Percentiles rank a stretch among this genome's conserved stretches.
Evolutionary conservation across 1,140 invertebrate species (phyloP).

Genomic region (Ylistrum balloti): DNA sequence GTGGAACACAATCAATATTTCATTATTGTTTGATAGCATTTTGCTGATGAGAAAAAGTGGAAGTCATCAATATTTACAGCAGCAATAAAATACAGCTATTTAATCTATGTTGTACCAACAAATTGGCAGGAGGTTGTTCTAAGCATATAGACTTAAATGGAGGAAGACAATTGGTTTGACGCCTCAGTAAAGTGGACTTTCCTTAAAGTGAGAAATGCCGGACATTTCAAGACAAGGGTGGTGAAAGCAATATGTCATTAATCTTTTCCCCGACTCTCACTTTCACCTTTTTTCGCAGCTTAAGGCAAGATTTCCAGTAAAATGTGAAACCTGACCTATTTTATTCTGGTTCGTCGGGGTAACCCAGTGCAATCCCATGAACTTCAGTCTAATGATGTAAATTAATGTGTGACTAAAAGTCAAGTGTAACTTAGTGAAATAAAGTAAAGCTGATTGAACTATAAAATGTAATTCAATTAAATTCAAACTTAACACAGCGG

Average conservation of each 20-base stretch:
- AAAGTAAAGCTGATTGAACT: neutral
- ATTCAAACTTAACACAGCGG: too few species aligned
- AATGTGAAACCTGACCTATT: neutral
- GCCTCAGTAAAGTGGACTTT: neutral
- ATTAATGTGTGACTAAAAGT: too few species aligned
- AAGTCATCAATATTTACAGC: neutral
- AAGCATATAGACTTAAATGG: neutral
- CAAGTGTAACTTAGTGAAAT: neutral
- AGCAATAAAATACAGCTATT: neutral
- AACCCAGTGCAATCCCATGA: neutral
- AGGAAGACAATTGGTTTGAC: neutral
- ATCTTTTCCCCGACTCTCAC: neutral
- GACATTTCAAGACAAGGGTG: neutral
- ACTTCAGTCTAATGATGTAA: neutral
- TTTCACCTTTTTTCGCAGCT: neutral
- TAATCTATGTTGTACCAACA: neutral
- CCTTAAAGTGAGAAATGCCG: neutral
- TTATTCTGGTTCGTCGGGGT: neutral
- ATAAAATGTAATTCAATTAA: too few species aligned
- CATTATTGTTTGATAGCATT: neutral
- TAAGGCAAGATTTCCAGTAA: neutral
- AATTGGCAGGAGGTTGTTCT: neutral
- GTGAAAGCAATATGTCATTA: constrained; percentile 10
- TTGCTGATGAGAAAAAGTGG: neutral
- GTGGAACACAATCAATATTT: neutral